Base-by-base conservation (phyloP, 2,888 invertebrate species). In the Aphodius granarius region DNA sequence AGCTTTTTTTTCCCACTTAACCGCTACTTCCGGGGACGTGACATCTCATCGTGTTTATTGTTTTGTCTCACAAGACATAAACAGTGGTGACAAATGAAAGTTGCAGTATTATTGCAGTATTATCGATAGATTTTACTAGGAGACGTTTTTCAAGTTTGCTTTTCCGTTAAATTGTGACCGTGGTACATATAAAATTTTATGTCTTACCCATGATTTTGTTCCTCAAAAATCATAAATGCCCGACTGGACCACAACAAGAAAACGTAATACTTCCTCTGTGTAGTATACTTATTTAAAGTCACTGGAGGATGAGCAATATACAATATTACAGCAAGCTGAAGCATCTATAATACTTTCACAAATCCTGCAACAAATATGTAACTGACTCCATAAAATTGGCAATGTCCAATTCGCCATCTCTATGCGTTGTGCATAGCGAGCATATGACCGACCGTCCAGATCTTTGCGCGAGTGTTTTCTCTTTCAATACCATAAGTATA, bases 401-500 rank as follows among this genome's bases (percentile, higher is more conserved):
- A 65, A 19, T 18, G 19, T 15, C 65, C 16, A 19, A 65, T 65
- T 65, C 65, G 65, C 65, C 65, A 65, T 65, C n/a, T 65, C 65
- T 65, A 65, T 65, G 65, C 65, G 65, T 15, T 5, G 65, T 1
- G 19, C 65, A 19, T 65, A 16, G 65, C 65, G 65, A n/a, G 4
- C 65, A 43, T 43, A 43, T 43, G 43, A 43, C 43, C 43, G 43
- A 71, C 75, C 68, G 17, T 22, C 20, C 62, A 43, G 21, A 63
- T 65, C 13, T 6, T 6, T 9, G 9, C 6, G 43, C 43, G 63
- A 76, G 20, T 65, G 70, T 23, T 74, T 76, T 76, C 76, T 74
- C 76, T 73, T 76, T 71, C 73, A n/a, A n/a, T 73, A n/a, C 16
- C 62, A 19, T 66, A 66, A 71, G 68, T 76, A 68, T 76, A 76